Conservation (phyloP, 2,797 vertebrate genomes). For the Apogon hyalosoma region DNA sequence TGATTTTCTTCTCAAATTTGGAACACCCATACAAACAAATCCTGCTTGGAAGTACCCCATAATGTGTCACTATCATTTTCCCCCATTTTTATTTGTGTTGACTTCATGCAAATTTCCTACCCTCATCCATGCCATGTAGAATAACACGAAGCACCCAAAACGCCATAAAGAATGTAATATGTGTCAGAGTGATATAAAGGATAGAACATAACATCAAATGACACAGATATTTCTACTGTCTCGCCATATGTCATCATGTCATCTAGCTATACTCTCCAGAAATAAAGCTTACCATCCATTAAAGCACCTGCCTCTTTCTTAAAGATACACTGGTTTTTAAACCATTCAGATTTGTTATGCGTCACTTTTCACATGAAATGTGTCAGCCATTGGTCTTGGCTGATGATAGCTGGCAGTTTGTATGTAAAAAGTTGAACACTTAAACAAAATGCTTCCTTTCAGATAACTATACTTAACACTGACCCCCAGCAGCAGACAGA, state of each 20-base stretch:
- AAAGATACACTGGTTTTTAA: constrained; percentile 11
- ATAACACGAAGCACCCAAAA: too few species aligned
- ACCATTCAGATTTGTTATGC: constrained; percentile 5
- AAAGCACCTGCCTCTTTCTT: constrained; percentile 4
- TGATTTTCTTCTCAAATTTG: too few species aligned
- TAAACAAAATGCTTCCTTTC: constrained; percentile 48
- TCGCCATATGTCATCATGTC: neutral
- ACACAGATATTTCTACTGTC: neutral
- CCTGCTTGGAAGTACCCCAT: too few species aligned
- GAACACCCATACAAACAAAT: too few species aligned
- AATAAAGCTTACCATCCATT: neutral
- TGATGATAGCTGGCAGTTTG: constrained; percentile 41
- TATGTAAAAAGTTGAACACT: constrained; percentile 50
- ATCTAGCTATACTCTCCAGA: too few species aligned
- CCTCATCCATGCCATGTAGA: too few species aligned
- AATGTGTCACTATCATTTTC: too few species aligned
- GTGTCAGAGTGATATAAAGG: too few species aligned
- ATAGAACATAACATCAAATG: too few species aligned
- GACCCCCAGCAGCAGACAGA: constrained; percentile 45
- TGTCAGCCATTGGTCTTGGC: constrained; percentile 36
- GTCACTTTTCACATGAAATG: constrained; percentile 23
- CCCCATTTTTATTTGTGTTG: too few species aligned
- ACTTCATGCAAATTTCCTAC: too few species aligned
- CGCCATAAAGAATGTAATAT: too few species aligned
- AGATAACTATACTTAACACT: constrained; percentile 43